A percentile compares a stretch with the other conserved stretches of the same genome.
These are phyloP conservation scores for Prunella strophiata DNA, from an alignment of 2,797 vertebrate species.

Conservation along the genomic window DNA sequence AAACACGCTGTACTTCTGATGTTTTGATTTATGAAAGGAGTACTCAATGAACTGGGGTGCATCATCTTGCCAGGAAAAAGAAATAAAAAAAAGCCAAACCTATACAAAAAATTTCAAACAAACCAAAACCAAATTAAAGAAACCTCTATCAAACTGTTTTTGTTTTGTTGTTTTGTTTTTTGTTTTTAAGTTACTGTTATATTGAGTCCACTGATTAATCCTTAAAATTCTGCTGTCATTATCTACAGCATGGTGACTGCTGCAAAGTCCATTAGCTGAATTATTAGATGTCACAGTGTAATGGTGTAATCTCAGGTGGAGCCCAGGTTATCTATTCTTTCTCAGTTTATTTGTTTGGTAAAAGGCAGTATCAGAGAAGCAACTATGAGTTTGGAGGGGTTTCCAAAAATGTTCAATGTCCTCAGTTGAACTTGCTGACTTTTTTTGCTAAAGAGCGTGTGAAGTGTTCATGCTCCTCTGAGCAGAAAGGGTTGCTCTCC, in stretches of 20 bases:
- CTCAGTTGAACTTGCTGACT: neutral
- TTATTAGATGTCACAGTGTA: neutral
- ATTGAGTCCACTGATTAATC: neutral
- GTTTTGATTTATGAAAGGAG: neutral
- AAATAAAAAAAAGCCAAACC: neutral
- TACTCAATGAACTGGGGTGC: neutral
- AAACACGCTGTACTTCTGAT: neutral
- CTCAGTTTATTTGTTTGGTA: neutral
- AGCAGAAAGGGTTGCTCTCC: neutral
- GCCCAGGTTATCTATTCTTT: neutral
- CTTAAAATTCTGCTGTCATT: neutral
- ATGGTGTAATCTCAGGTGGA: neutral
- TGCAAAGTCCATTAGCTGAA: neutral
- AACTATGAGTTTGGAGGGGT: neutral
- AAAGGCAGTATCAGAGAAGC: neutral
- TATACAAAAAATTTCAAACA: neutral
- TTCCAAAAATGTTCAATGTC: neutral
- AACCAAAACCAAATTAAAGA: neutral
- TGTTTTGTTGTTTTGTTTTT: rapidly evolving
- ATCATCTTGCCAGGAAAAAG: neutral
- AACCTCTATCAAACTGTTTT: neutral
- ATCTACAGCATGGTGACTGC: neutral
- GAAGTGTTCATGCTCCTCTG: neutral
- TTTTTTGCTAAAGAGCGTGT: neutral
- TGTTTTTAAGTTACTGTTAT: neutral